Conservation (phyloP, 2,888 invertebrate species). For the Clepsis dumicolana region DNA sequence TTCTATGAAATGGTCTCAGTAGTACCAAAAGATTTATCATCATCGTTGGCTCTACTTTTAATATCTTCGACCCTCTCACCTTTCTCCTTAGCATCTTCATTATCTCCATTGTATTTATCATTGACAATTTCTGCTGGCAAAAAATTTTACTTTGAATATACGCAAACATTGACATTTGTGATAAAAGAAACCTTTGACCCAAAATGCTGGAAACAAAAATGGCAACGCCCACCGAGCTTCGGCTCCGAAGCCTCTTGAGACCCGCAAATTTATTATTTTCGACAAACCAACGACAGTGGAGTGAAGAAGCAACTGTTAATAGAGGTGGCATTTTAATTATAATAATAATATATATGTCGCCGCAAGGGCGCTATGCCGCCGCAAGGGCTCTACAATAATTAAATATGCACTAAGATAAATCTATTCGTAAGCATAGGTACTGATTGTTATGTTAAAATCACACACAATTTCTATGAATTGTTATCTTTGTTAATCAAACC, state of each 20-base stretch:
- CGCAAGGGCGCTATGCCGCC: too few species aligned
- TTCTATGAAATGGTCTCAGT: too few species aligned
- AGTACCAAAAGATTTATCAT: too few species aligned
- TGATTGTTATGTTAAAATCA: too few species aligned
- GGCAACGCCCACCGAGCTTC: constrained; percentile 19
- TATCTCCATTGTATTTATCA: neutral
- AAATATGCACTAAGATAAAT: too few species aligned
- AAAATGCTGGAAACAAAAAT: constrained; percentile 32
- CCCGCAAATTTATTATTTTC: constrained; percentile 58
- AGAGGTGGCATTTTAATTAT: constrained; percentile 16
- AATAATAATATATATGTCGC: too few species aligned
- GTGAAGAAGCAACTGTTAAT: neutral
- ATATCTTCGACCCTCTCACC: neutral
- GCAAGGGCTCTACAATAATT: too few species aligned
- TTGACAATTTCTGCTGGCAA: neutral
- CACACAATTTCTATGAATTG: too few species aligned
- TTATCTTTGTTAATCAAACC: too few species aligned
- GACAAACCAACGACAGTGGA: constrained; percentile 46
- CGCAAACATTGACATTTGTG: constrained; percentile 26
- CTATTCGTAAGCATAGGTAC: too few species aligned
- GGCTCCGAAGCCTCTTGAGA: constrained; percentile 43
- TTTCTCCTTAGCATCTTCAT: neutral
- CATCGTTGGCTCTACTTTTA: too few species aligned
- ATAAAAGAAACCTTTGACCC: constrained; percentile 35
- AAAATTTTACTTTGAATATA: constrained; percentile 10